Evolutionary conservation across 30 jellyfish, hydroid and myxozoan genomes (phyloP), one percentile per base, ranked within the genome.

Genomic region (Morbakka virulenta): DNA sequence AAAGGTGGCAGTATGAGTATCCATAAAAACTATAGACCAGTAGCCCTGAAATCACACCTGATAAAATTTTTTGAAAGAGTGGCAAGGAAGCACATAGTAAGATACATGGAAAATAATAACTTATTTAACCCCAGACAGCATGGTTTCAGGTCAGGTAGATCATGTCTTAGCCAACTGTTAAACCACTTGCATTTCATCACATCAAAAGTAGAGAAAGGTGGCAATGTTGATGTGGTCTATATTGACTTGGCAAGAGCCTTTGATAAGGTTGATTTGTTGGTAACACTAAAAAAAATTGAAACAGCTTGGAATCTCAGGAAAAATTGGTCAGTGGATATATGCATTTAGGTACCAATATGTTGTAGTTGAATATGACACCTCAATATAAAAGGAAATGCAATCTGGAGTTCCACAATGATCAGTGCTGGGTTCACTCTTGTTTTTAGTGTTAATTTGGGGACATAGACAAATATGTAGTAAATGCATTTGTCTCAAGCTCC

Each of bases 221-320:
- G 20, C 64, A 64, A 64, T 64, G 77, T 30, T 26, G 77, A 64
- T 25, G 77, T 64, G 4, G 28, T 72, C 12, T 72, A 72, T 52
- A 50, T 72, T 25, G 84, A 72, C 41, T 41, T 72, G 25, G 50
- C 75, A 30, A 49, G 51, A 30, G 84, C 84, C 4, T 72, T 72
- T n/a, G 84, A 72, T 28, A 23, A 35, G 26, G 69, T 30, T 4
- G 84, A 72, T 64, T 30, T 3, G 13, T 25, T 4, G 6, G 30
- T 64, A 9, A 64, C 22, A 26, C 77, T 64, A n/a, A n/a, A 17
- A 0, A 61, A n/a, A 61, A 61, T 14, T 12, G 21, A 22, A 17
- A 0, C 0, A 61, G 27, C 14, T n/a, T 13, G 0, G 29, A 0
- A 12, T 17, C 0, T 14, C 21, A 12, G 0, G 0, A 23, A 12